Conservation (phyloP, 2,797 vertebrate species). For the Poeciliopsis gracilis region DNA sequence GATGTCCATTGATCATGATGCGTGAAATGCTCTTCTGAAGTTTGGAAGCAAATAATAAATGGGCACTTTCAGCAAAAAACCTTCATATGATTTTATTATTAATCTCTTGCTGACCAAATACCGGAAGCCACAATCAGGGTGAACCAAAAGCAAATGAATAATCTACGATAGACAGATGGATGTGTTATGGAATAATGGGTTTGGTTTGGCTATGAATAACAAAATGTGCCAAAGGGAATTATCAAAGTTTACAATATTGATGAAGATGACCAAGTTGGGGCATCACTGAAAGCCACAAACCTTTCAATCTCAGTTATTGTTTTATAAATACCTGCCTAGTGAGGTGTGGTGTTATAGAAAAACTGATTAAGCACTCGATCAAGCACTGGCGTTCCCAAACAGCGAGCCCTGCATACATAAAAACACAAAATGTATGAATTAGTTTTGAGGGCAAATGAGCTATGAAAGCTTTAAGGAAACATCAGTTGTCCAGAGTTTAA, state of each 20-base stretch:
- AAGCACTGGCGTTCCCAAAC: background rate
- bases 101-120: background rate
- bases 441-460: background rate
- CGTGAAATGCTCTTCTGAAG: background rate
- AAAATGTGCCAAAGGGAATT: background rate
- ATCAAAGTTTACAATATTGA: background rate
- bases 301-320: background rate
- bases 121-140: background rate
- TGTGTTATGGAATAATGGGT: background rate
- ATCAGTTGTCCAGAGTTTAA: no score
- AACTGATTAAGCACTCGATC: background rate
- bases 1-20: background rate
- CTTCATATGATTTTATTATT: background rate
- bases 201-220: background rate
- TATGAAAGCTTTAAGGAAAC: background rate
- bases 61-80: background rate
- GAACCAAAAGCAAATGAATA: background rate
- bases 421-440: background rate
- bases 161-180: background rate
- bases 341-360: background rate
- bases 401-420: background rate
- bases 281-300: background rate
- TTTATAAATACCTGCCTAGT: background rate
- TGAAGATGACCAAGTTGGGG: background rate
- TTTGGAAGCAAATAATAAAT: background rate